Evolutionary conservation across 2,797 vertebrate genomes (phyloP), one percentile per base, ranked within the genome.

Genomic region (Macropodus opercularis): DNA sequence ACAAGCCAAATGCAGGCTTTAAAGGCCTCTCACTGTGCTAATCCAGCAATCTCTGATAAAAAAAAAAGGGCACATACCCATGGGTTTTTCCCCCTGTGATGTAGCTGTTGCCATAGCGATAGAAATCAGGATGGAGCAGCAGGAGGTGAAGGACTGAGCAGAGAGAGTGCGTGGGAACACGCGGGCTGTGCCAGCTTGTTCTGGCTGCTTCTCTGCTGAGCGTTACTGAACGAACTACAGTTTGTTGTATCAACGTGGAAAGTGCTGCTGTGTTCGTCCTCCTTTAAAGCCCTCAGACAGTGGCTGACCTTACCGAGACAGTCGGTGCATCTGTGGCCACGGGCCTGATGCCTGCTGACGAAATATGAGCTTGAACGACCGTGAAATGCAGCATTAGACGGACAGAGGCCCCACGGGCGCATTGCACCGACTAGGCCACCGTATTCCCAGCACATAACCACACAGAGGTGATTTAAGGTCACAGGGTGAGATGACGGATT

Each of bases 41-140:
- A 87, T 85, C 80, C 75, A 32, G 27, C 71, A 80, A 83, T 83
- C 79, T 76, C 57, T 58, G 59, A 59, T 84, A 64, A 67, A 52
- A 73, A 46, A 49, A 27, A 49, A 70, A 64, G 61, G 18, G 19
- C 60, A 71, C 34, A 63, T 39, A 32, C 43, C 43, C 59, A 47
- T 48, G 26, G 52, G 49, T 24, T 35, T 70, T 66, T 22, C 59
- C 26, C 55, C 53, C 55, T 75, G 60, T 62, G 57, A 84, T 83
- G 63, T 32, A 60, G 73, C 59, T 32, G 87, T 90, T 89, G 81
- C 81, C 83, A 87, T 90, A 65, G 90, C 17, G 50, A 91, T 77
- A 59, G 51, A 52, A 69, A 57, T 49, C 19, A 22, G 68, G 80
- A 72, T 41, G 52, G 35, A 66, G 66, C 65, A 69, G 63, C 18